These are phyloP conservation scores for Phycodurus eques DNA, from an alignment of 2,113 vertebrate species.

Conservation along the genomic window DNA sequence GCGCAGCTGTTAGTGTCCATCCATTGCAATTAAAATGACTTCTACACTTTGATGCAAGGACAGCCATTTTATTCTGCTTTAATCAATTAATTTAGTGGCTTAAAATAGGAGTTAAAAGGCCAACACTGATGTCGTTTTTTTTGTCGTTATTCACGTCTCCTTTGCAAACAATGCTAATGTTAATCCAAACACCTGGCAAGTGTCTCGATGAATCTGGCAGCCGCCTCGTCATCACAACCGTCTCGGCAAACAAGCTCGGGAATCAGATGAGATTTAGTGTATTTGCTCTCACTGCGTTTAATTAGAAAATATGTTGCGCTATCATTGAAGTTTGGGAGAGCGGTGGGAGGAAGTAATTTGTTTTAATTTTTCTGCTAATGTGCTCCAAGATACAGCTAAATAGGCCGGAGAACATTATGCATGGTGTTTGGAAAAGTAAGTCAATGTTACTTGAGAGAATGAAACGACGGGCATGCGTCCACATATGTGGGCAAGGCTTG, in stretches of 20 bases:
- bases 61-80: not conserved
- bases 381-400: conserved; percentile 48
- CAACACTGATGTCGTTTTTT: conserved; percentile 6
- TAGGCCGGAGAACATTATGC: conserved; percentile 46
- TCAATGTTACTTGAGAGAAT: conserved; percentile 38
- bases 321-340: conserved; percentile 21
- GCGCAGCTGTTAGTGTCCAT: not conserved
- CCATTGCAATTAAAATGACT: not conserved
- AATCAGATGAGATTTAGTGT: conserved; percentile 18
- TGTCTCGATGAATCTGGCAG: conserved; percentile 29
- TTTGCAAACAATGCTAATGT: conserved; percentile 23
- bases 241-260: conserved; percentile 14
- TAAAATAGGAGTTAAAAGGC: not conserved
- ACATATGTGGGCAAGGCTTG: conserved; percentile 10
- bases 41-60: not conserved
- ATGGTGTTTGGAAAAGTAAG: conserved; percentile 31
- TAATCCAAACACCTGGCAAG: conserved; percentile 51
- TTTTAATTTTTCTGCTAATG: conserved; percentile 55
- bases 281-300: conserved; percentile 1
- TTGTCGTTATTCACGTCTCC: conserved; percentile 24
- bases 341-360: conserved; percentile 41
- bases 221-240: conserved; percentile 12
- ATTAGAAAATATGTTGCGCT: conserved; percentile 19
- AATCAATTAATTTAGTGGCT: not conserved
- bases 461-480: conserved; percentile 9